A percentile compares a stretch with the other conserved stretches of the same genome.
These are phyloP conservation scores for Callitettix versicolor DNA, from an alignment of 1,140 invertebrate genomes.

Conservation along the genomic window DNA sequence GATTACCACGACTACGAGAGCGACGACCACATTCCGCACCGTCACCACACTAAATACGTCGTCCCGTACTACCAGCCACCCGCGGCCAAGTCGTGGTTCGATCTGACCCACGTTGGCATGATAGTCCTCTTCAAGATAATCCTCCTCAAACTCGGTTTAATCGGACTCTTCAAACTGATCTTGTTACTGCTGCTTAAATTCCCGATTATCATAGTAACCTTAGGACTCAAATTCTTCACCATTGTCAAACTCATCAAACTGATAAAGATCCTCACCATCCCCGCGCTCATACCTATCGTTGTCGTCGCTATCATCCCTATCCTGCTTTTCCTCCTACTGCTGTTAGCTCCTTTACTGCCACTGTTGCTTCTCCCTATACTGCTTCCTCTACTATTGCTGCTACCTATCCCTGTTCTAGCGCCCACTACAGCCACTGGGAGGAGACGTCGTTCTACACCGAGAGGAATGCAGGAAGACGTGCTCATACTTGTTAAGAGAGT, in stretches of 20 bases:
- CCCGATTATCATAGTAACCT: conserved; percentile 3
- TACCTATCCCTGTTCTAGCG: neutral
- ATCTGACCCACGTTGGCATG: conserved; percentile 9
- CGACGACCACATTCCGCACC: too few relatives aligned
- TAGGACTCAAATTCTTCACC: conserved; percentile 7
- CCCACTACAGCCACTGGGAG: neutral
- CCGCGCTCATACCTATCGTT: conserved; percentile 3
- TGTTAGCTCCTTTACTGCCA: neutral
- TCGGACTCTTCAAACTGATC: conserved; percentile 15
- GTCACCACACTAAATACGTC: too few relatives aligned
- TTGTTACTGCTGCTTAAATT: conserved; percentile 13
- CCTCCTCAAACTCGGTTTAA: conserved; percentile 7
- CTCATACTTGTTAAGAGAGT: conserved; percentile 5
- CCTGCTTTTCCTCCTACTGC: neutral
- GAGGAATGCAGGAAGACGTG: neutral
- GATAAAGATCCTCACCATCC: conserved; percentile 1
- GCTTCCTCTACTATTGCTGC: neutral
- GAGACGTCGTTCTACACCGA: neutral
- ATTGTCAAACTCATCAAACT: conserved; percentile 13
- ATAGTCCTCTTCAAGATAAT: conserved; percentile 15
- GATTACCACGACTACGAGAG: too few relatives aligned
- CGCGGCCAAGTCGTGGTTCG: conserved; percentile 9
- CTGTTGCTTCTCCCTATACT: neutral
- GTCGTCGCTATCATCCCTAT: neutral
- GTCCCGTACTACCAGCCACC: too few relatives aligned